Evolutionary conservation across 2,888 invertebrate genomes (phyloP), one percentile per base, ranked within the genome.

Genomic region (Agriopis aurantiaria): DNA sequence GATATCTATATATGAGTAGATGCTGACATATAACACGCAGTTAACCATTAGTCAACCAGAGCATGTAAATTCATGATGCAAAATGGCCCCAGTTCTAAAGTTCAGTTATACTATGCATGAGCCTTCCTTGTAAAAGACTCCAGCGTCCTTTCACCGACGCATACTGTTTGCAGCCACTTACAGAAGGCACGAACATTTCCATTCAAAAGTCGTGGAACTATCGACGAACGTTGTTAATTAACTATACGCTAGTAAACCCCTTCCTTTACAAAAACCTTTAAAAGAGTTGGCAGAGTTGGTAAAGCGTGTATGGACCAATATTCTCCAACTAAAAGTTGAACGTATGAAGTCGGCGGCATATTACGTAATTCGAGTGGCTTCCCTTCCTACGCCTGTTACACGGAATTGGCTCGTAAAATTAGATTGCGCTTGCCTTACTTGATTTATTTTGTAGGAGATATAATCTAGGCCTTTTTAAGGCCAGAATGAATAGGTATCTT

Each of bases 201-300:
- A 53, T 53, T 62, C 23, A 62, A 62, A 45, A 55, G 51, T 52
- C 23, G 17, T 52, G n/a, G 17, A 48, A 52, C 62, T 48, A 61
- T 61, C 61, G 41, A 49, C 41, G 43, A 61, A 40, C 43, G 45
- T 53, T 7, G 45, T 12, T 45, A 62, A 53, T 53, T 62, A 62
- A 45, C 53, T 10, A 23, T 53, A 53, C 23, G 14, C 52, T 12
- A 45, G 53, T 62, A 62, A 46, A 62, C 33, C 62, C n/a, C 23
- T 23, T 62, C 53, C 53, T 62, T 62, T 62, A 52, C 41, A 52
- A 61, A 60, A 61, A 17, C 52, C 52, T 51, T 62, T 23, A 62
- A 46, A 53, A 62, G 23, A 61, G 62, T 62, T 45, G 61, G 61
- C 61, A 52, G 33, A 53, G 62, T 62, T 62, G 55, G 58, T 65